These are phyloP conservation scores for Serrognathus titanus DNA, from an alignment of 2,888 invertebrate genomes.

Conservation along the genomic window DNA sequence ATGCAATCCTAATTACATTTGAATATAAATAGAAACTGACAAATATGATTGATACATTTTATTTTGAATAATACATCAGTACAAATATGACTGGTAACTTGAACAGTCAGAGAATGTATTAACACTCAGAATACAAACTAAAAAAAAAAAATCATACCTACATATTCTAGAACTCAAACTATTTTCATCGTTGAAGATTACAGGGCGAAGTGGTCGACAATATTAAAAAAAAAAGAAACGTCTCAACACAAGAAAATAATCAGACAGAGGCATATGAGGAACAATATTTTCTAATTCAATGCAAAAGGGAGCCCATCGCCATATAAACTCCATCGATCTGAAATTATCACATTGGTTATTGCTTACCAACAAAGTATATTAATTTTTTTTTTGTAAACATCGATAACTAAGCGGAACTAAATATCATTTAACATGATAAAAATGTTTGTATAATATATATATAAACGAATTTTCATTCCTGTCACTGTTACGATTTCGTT, in stretches of 20 bases:
- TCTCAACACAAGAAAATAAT: neutral
- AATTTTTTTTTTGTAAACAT: slow-evolving; percentile 12
- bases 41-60: slow-evolving; percentile 20
- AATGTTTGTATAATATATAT: slow-evolving; percentile 11
- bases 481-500: no score
- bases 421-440: slow-evolving; percentile 6
- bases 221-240: slow-evolving; percentile 1
- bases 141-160: slow-evolving; percentile 3
- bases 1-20: no score
- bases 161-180: no score
- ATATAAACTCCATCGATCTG: neutral
- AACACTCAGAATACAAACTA: slow-evolving; percentile 19
- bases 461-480: neutral
- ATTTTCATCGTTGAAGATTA: no score
- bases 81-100: slow-evolving; percentile 33
- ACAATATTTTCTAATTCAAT: neutral
- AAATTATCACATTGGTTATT: slow-evolving; percentile 33
- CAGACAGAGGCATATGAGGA: slow-evolving; percentile 1
- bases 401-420: slow-evolving; percentile 15
- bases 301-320: no score
- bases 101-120: slow-evolving; percentile 30
- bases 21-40: no score
- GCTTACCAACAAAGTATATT: slow-evolving; percentile 29
- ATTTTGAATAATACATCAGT: slow-evolving; percentile 25
- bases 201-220: no score